phyloP scores from a whole-genome alignment of 2,797 vertebrate species.

The Melanotaenia maccullochi region DNA sequence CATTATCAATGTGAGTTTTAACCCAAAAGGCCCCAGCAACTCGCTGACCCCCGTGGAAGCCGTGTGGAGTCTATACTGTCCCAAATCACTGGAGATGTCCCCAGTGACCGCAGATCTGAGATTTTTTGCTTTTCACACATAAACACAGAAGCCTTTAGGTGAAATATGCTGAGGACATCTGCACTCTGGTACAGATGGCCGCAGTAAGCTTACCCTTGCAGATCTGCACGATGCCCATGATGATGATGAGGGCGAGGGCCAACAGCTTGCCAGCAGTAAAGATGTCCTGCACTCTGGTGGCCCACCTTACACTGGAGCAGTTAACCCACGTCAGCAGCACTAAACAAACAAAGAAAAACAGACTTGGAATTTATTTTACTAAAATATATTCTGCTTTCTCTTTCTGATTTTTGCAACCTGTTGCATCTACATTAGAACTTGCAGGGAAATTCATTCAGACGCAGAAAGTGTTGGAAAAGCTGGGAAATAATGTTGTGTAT shows the following conservation, averaged over 20 bases:
- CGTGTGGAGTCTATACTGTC: slow-evolving; percentile 15
- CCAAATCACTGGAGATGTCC: slow-evolving; percentile 12
- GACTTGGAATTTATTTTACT: not conserved
- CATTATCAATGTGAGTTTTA: slow-evolving; percentile 68
- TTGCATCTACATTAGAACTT: not conserved
- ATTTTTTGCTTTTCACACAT: slow-evolving; percentile 7
- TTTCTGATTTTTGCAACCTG: not conserved
- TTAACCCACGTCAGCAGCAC: slow-evolving; percentile 95
- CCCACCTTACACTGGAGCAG: slow-evolving; percentile 93
- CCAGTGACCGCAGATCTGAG: slow-evolving; percentile 35
- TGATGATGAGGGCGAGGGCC: slow-evolving; percentile 91
- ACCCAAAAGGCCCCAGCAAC: slow-evolving; percentile 56
- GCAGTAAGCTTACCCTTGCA: slow-evolving; percentile 86
- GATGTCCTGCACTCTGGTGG: slow-evolving; percentile 92
- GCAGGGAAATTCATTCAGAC: not conserved
- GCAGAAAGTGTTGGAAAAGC: not conserved
- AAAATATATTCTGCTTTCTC: not conserved
- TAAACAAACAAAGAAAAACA: slow-evolving; percentile 36
- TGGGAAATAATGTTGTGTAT: not conserved
- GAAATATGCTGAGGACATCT: not conserved
- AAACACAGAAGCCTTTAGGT: not conserved
- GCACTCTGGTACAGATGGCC: slow-evolving; percentile 8
- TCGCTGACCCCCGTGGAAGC: slow-evolving; percentile 50
- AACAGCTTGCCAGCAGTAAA: slow-evolving; percentile 94
- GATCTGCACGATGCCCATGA: slow-evolving; percentile 94